Percentiles rank a stretch among this genome's conserved stretches.
Evolutionary conservation across 1,140 invertebrate genomes (phyloP).

Genomic region (Heliconius nattereri): DNA sequence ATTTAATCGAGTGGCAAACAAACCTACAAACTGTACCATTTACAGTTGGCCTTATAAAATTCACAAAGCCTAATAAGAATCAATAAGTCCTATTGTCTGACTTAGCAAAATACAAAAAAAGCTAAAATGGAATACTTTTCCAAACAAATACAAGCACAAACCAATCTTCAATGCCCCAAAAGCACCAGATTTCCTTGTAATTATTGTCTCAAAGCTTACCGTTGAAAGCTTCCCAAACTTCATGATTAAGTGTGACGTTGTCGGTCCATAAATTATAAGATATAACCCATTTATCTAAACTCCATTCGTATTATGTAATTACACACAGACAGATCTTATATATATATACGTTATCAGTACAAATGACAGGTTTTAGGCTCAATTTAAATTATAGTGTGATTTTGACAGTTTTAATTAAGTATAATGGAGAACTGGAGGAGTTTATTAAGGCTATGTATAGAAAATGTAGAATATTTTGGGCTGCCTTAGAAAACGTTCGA

Average conservation of each 20-base stretch:
- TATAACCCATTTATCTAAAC: constrained; percentile 37
- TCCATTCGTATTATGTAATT: constrained; percentile 36
- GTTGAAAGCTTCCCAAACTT: constrained; percentile 34
- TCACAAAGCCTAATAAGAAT: no score
- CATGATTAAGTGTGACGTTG: constrained; percentile 39
- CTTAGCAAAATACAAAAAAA: neutral
- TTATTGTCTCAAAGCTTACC: constrained; percentile 25
- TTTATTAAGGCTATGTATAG: neutral
- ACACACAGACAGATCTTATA: constrained; percentile 20
- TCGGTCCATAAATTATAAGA: constrained; percentile 37
- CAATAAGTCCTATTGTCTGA: no score
- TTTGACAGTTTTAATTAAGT: constrained; percentile 12
- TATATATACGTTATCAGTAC: constrained; percentile 26
- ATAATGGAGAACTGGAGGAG: neutral
- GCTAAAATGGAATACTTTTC: neutral
- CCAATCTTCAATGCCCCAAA: neutral
- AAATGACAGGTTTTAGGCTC: constrained; percentile 17
- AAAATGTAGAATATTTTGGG: neutral
- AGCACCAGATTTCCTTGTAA: constrained; percentile 21
- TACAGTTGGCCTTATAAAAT: no score
- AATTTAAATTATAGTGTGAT: constrained; percentile 15
- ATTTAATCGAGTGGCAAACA: no score
- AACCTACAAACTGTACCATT: no score
- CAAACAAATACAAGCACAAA: neutral
- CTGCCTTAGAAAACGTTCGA: no score